Evolutionary conservation across 2,888 invertebrate genomes (phyloP).

Genomic region (Drosophila fulvimacula): DNA sequence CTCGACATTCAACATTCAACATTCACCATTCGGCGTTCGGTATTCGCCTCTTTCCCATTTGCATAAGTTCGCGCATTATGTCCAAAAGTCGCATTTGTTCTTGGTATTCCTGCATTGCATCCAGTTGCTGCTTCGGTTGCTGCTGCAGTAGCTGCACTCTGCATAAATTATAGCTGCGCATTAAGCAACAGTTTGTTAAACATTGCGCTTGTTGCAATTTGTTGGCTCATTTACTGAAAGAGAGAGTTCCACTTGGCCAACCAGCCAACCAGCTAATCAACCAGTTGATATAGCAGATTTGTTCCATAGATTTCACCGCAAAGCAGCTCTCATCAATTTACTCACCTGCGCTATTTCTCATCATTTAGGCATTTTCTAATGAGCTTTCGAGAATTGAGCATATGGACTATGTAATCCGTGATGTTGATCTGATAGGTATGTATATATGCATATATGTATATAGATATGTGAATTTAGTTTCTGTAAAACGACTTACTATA

Average conservation of each 20-base stretch:
- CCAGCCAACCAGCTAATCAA: constrained; percentile 43
- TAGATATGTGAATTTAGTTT: too few species aligned
- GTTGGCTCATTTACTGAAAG: constrained; percentile 67
- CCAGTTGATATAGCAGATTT: constrained; percentile 17
- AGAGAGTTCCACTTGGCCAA: constrained; percentile 65
- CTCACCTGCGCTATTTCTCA: constrained; percentile 47
- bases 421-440: neutral
- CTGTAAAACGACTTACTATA: too few species aligned
- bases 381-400: neutral
- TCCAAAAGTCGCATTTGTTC: constrained; percentile 80
- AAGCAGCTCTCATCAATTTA: constrained; percentile 39
- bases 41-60: constrained; percentile 48
- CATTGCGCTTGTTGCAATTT: constrained; percentile 75
- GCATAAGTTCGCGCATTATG: constrained; percentile 82
- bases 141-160: constrained; percentile 29
- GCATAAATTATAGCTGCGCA: constrained; percentile 73
- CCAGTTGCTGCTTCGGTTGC: constrained; percentile 1
- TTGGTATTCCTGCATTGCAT: constrained; percentile 54
- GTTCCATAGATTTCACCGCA: constrained; percentile 44
- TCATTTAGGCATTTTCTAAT: constrained; percentile 31
- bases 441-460: too few species aligned
- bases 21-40: neutral
- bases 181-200: constrained; percentile 73
- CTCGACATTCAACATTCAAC: neutral
- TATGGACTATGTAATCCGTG: neutral